Conservation (phyloP, 2,888 invertebrate species). For the Netelia melanura region DNA sequence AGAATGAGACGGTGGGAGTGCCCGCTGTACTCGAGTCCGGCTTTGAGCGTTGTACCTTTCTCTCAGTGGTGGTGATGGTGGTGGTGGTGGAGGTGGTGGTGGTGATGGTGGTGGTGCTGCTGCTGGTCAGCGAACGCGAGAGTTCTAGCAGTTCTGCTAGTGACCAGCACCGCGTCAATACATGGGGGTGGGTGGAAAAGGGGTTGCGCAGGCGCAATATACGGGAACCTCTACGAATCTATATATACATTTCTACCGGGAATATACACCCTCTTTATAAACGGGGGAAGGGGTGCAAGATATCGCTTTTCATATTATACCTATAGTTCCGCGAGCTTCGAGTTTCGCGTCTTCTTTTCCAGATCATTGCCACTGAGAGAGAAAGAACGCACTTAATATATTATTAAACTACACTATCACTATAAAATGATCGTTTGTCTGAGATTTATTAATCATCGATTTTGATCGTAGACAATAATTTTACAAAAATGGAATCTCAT, state of each 20-base stretch:
- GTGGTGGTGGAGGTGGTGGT: constrained; percentile 78
- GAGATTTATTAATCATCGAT: neutral
- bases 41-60: constrained; percentile 56
- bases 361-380: neutral
- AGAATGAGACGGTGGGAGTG: constrained; percentile 49
- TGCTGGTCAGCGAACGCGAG: constrained; percentile 78
- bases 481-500: too few relatives aligned
- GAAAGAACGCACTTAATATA: neutral
- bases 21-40: constrained; percentile 39
- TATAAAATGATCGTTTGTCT: neutral
- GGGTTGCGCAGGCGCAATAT: constrained; percentile 81
- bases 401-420: neutral
- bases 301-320: constrained; percentile 38
- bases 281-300: constrained; percentile 20
- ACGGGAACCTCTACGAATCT: constrained; percentile 60
- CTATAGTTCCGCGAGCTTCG: constrained; percentile 9
- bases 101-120: constrained; percentile 71
- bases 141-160: constrained; percentile 77
- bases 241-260: constrained; percentile 53
- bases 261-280: constrained; percentile 53
- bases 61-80: constrained; percentile 61
- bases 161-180: constrained; percentile 84
- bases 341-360: neutral
- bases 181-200: constrained; percentile 79
- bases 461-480: neutral